Base-by-base conservation (phyloP, 2,888 invertebrate species). In the Patella ulyssiponensis region DNA sequence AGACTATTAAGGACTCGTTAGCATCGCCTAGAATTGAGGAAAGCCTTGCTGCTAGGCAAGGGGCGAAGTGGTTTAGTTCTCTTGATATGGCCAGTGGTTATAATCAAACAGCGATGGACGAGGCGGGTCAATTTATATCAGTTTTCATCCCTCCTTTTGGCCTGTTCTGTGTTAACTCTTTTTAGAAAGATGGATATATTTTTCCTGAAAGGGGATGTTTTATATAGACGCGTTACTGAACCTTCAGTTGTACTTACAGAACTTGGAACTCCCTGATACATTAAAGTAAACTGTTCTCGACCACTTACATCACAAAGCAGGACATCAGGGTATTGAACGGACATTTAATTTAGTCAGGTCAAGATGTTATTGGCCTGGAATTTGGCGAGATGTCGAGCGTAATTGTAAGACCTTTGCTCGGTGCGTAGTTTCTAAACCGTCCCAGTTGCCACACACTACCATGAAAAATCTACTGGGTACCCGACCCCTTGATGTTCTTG, bases 401-500 rank as follows among this genome's bases (percentile, higher is more conserved):
- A 1, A 27, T 2, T 27, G 2, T 27, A 27, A 27, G 27, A 27
- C 27, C 27, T 27, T 1, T 27, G 27, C 27, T 2, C 64, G 81
- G 17, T 85, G 85, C 78, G 71, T 71, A 20, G 17, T 82, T 15
- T 75, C 76, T n/a, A 80, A 81, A 70, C 58, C 58, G 5, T n/a
- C 17, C 17, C 64, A 76, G n/a, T 58, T 56, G 4, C 64, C 73
- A 20, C 58, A 58, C 58, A 54, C 77, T 64, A 56, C 81, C 11
- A 71, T 80, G 70, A 75, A 73, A 12, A 73, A 76, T n/a, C 23
- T 84, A 1, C 23, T 80, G 33, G 82, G 85, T 15, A 74, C 54
- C 2, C 75, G 64, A 53, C 85, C 85, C 2, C 53, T 84, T 11
- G 82, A 84, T 52, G 75, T 83, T 17, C 64, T 86, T 14, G 81